Evolutionary conservation across 1,140 invertebrate species (phyloP).

Genomic region (Eubasilissa regina): DNA sequence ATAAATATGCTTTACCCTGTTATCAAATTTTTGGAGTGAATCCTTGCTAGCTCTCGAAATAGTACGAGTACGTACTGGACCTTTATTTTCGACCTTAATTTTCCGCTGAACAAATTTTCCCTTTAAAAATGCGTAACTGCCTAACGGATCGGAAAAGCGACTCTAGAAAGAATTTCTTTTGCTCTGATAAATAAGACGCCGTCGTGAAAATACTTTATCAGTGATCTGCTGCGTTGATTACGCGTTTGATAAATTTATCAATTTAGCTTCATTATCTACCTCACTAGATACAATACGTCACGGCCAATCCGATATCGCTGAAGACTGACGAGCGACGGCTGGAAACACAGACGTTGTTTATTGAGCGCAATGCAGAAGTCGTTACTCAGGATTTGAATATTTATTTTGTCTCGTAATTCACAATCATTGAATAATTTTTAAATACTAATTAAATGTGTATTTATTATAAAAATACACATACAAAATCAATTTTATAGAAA

Average conservation of each 20-base stretch:
- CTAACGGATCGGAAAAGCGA: background rate
- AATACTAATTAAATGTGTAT: too few relatives aligned
- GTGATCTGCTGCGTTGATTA: slow-evolving; percentile 17
- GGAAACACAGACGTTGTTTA: slow-evolving; percentile 2
- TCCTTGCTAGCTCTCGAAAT: too few relatives aligned
- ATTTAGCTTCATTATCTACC: background rate
- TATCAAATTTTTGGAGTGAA: too few relatives aligned
- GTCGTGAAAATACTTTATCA: slow-evolving; percentile 16
- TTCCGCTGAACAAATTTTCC: background rate
- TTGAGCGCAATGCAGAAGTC: background rate
- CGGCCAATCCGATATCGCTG: background rate
- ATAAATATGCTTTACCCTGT: too few relatives aligned
- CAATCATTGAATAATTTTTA: too few relatives aligned
- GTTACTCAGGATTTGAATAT: slow-evolving; percentile 11
- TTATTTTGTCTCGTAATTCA: background rate
- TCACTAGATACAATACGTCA: background rate
- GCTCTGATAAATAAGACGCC: background rate
- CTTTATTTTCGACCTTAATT: too few relatives aligned
- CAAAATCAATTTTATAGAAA: too few relatives aligned
- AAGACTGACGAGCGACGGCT: background rate
- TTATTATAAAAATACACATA: too few relatives aligned
- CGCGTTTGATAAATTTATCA: slow-evolving; percentile 2
- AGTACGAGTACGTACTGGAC: too few relatives aligned
- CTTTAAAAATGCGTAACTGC: background rate
- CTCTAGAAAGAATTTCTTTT: slow-evolving; percentile 20